Base-by-base conservation (phyloP, 2,888 invertebrate genomes). In the Macropis europaea region DNA sequence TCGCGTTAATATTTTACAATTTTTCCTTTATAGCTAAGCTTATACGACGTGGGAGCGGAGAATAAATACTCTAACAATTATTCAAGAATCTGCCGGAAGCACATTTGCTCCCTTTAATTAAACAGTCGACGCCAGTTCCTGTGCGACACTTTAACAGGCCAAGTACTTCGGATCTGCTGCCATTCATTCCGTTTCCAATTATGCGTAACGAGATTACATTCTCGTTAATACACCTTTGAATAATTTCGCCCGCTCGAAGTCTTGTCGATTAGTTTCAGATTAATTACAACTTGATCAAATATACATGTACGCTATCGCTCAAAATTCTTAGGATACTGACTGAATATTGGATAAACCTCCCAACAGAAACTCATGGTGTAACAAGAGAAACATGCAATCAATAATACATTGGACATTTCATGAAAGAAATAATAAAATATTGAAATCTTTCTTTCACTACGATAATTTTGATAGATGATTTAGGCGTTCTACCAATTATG, bases 161-260 rank as follows among this genome's bases (percentile, higher is more conserved):
- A 36, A 47, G 28, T 13, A 34, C 30, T 28, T 30, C 48, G 13
- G 22, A n/a, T 13, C n/a, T 24, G 17, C 30, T 11, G 26, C 30
- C 22, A 32, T 63, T 63, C 28, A 40, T 42, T 48, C 42, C 48
- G 26, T 45, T 59, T 50, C 59, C 48, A 64, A 56, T 64, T 59
- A 43, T 42, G 34, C 34, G n/a, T 50, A 38, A 48, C 57, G 56
- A 64, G 43, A 48, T 64, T 47, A 47, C 42, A 24, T 40, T 38
- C 57, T 47, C 32, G 38, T 57, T 48, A 57, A 48, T 64, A 45
- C 22, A 22, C 7, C n/a, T 54, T 15, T 32, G 36, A 45, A 47
- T 40, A 32, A 63, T 47, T 32, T n/a, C 38, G 9, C 6, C 13
- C n/a, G 19, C n/a, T 56, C 17, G 7, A 38, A 17, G 17, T 36